Evolutionary conservation across 2,113 vertebrate genomes (phyloP).

Genomic region (Jacana jacana): DNA sequence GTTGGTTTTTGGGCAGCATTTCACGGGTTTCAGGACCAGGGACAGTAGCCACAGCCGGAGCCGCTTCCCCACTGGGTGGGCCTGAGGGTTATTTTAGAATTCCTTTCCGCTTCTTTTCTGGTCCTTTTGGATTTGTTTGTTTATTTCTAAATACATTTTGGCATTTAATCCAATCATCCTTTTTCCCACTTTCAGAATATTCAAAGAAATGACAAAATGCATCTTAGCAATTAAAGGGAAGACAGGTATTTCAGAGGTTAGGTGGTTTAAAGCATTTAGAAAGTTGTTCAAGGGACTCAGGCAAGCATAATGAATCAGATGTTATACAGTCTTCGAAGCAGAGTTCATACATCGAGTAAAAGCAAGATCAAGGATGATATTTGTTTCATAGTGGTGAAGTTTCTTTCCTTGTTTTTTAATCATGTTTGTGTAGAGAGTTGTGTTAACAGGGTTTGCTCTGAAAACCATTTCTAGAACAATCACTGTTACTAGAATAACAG

Average conservation of each 20-base stretch:
- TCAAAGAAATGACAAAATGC: neutral
- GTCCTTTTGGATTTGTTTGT: neutral
- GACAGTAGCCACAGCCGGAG: neutral
- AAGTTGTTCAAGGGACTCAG: neutral
- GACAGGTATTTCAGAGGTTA: neutral
- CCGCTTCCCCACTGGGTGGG: fast-evolving
- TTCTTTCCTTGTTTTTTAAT: neutral
- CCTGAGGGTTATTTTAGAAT: neutral
- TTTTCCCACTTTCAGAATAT: neutral
- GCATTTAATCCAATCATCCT: neutral
- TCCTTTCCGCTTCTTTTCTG: neutral
- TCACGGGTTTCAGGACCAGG: neutral
- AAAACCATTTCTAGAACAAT: neutral
- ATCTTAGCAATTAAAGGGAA: neutral
- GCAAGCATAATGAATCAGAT: neutral
- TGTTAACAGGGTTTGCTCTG: neutral
- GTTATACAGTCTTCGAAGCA: neutral
- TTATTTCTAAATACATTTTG: neutral
- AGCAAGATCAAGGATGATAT: neutral
- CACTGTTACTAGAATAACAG: neutral
- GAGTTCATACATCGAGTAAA: neutral
- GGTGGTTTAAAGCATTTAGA: neutral
- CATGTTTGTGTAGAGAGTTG: neutral
- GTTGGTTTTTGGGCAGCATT: neutral
- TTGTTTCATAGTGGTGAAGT: neutral